phyloP scores from a whole-genome alignment of 2,797 vertebrate species.

The Myiotriccus ornatus region DNA sequence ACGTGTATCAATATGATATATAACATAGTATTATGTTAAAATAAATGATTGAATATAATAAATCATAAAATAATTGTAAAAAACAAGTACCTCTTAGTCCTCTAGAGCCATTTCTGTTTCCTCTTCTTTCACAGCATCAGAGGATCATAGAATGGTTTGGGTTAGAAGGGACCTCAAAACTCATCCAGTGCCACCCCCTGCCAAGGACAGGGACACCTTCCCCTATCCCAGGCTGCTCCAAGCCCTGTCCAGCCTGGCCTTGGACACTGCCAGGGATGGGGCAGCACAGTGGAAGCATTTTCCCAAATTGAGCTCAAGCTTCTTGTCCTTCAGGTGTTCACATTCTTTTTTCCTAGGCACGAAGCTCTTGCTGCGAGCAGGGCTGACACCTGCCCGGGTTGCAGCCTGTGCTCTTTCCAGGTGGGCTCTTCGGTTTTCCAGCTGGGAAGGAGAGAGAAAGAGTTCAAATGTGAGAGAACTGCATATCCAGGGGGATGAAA shows the following conservation, averaged over 20 bases:
- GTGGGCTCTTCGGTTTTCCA: neutral
- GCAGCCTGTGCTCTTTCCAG: neutral
- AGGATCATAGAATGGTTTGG: neutral
- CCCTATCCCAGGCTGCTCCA: accelerated
- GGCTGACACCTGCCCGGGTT: no score
- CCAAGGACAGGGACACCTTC: neutral
- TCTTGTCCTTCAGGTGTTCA: neutral
- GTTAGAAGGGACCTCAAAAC: neutral
- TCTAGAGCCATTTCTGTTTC: neutral
- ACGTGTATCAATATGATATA: neutral
- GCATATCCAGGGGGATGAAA: neutral
- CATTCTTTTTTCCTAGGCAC: neutral
- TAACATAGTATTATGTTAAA: neutral
- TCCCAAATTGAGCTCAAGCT: neutral
- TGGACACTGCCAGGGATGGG: neutral
- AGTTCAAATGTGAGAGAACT: neutral
- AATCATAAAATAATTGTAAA: neutral
- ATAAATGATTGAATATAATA: neutral
- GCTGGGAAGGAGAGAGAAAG: neutral
- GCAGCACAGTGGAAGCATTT: neutral
- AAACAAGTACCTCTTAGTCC: neutral
- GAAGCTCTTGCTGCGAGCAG: accelerated
- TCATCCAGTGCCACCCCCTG: neutral
- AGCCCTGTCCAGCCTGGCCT: accelerated
- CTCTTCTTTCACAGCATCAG: neutral